These are phyloP conservation scores for Ricordea florida DNA, from an alignment of 92 coral and sea anemone species.

Conservation along the genomic window DNA sequence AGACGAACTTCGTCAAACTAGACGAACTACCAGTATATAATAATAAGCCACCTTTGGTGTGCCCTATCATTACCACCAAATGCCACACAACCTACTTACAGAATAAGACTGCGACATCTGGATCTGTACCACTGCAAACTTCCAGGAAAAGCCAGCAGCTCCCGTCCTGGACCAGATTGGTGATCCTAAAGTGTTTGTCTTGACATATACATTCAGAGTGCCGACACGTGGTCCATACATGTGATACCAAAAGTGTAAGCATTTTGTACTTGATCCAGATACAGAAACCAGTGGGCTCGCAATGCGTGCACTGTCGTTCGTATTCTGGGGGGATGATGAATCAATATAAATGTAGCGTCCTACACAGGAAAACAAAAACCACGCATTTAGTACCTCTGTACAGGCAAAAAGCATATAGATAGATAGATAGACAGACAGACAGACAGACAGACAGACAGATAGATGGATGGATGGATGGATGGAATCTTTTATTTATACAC, in stretches of 20 bases:
- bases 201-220: constrained; percentile 63
- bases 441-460: too few relatives aligned
- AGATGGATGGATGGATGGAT: too few relatives aligned
- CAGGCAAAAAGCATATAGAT: too few relatives aligned
- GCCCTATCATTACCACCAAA: too few relatives aligned
- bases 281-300: constrained; percentile 62
- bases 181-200: constrained; percentile 58
- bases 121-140: constrained; percentile 44
- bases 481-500: too few relatives aligned
- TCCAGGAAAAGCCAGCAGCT: constrained; percentile 76
- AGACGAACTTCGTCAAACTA: too few relatives aligned
- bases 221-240: constrained; percentile 80
- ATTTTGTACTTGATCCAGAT: constrained; percentile 47
- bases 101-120: constrained; percentile 55
- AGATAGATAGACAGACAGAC: too few relatives aligned
- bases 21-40: too few relatives aligned
- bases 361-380: not conserved
- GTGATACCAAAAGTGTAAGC: constrained; percentile 87
- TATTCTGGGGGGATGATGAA: constrained; percentile 2
- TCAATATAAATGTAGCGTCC: constrained; percentile 82
- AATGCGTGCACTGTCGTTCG: constrained; percentile 70
- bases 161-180: constrained; percentile 63
- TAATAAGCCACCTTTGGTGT: too few relatives aligned
- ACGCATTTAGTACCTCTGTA: too few relatives aligned
- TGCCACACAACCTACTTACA: constrained; percentile 50